Evolutionary conservation across 2,888 invertebrate species (phyloP), one percentile per base, ranked within the genome.

Genomic region (Harpagoxenus sublaevis): DNA sequence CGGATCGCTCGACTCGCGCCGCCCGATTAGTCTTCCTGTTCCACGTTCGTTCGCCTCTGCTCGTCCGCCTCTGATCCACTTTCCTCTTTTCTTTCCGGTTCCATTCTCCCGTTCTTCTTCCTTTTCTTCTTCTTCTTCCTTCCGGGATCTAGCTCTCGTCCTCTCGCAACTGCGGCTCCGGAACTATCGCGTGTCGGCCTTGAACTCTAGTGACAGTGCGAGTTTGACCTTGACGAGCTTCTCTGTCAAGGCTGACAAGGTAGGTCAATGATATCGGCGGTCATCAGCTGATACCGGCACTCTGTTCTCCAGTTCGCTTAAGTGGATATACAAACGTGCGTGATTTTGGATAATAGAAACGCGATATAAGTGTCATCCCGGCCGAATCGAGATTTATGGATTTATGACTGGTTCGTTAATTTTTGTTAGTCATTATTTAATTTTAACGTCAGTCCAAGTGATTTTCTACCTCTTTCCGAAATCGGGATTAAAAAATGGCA

Each of bases 1-100:
- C 89, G 89, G 86, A 89, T 87, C 86, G 86, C 87, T 89, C 87
- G 23, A 23, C 23, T 85, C 87, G 88, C 89, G 87, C 84, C 85
- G 87, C 28, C 35, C 57, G 78, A 87, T 82, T 81, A 84, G 77
- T 87, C 85, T 83, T 88, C 78, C 77, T 87, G 84, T 83, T 88
- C 78, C 77, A 71, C 48, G 70, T 48, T 48, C 3, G 57, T 31
- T 60, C 66, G 62, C n/a, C 12, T 83, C 83, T 78, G 66, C 65
- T 15, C 6, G 15, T 28, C 28, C 55, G 28, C 10, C 15, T 81
- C 81, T 71, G 8, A 2, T 28, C 51, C 31, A 55, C 35, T 51
- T 63, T 48, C 35, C 35, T 57, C 71, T 65, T 53, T 57, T 23
- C 48, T 48, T 42, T 12, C 48, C 18, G 18, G 15, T 42, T 1